These are phyloP conservation scores for Drosophila vallismaia DNA, from an alignment of 2,888 invertebrate species.

Conservation along the genomic window DNA sequence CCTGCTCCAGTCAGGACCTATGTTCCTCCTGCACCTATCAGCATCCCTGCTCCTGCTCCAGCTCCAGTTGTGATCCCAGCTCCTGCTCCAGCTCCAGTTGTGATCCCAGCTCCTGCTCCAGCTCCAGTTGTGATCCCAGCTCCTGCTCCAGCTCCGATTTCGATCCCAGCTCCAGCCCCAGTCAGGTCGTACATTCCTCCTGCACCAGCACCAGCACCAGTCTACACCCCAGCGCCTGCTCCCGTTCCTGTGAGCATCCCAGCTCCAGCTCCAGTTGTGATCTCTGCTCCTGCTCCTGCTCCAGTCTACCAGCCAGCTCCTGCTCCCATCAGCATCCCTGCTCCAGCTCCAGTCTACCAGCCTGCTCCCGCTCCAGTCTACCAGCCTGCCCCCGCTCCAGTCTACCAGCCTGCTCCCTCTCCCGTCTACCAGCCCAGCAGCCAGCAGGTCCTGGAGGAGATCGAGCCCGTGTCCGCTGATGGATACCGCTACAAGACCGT, in stretches of 20 bases:
- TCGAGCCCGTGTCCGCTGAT: slow-evolving; percentile 73
- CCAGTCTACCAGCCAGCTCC: slow-evolving; percentile 5
- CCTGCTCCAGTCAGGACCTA: slow-evolving; percentile 15
- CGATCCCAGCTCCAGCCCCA: slow-evolving; percentile 11
- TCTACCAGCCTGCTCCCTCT: slow-evolving; percentile 45
- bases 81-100: slow-evolving; percentile 55
- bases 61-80: slow-evolving; percentile 25
- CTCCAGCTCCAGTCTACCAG: slow-evolving; percentile 30
- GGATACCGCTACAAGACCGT: slow-evolving; percentile 80
- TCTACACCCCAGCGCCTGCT: slow-evolving; percentile 40
- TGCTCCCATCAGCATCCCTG: slow-evolving; percentile 22
- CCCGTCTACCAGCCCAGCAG: slow-evolving; percentile 36
- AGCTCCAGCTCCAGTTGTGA: slow-evolving; percentile 20
- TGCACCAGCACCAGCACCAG: slow-evolving; percentile 25
- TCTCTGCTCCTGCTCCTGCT: slow-evolving; percentile 2
- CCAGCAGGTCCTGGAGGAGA: slow-evolving; percentile 62
- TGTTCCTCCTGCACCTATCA: slow-evolving; percentile 26
- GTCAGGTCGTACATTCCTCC: slow-evolving; percentile 16
- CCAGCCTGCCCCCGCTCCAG: slow-evolving; percentile 53
- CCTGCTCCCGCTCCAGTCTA: slow-evolving; percentile 31
- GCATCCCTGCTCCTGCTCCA: slow-evolving; percentile 27
- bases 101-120: slow-evolving; percentile 36
- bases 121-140: slow-evolving; percentile 1
- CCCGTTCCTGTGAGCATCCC: slow-evolving; percentile 49
- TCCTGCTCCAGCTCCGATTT: slow-evolving; percentile 1